Evolutionary conservation across 2,888 invertebrate species (phyloP).

Genomic region (Apomyelois bistriatella): DNA sequence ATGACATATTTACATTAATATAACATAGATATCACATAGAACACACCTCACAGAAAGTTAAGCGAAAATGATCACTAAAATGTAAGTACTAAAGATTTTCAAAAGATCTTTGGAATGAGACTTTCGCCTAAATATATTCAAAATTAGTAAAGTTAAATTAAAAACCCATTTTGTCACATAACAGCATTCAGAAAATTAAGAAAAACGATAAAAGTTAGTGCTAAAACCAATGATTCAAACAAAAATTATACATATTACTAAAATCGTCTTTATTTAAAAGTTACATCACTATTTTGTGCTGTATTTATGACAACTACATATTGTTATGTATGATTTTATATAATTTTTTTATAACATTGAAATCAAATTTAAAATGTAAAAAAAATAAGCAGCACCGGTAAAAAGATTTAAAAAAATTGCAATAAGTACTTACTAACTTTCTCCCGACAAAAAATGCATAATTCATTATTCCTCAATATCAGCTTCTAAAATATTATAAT

Average conservation of each 20-base stretch:
- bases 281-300: background rate
- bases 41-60: constrained; percentile 66
- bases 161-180: constrained; percentile 8
- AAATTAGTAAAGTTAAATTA: constrained; percentile 19
- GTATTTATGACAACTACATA: background rate
- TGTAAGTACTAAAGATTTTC: constrained; percentile 45
- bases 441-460: constrained; percentile 8
- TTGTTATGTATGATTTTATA: too few species aligned
- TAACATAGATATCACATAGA: constrained; percentile 74
- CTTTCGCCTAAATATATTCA: constrained; percentile 27
- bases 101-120: constrained; percentile 62
- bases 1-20: constrained; percentile 69
- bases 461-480: background rate
- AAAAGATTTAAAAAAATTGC: background rate
- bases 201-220: constrained; percentile 7
- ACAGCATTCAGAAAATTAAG: background rate
- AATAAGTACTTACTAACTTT: background rate
- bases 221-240: constrained; percentile 3
- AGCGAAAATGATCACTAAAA: constrained; percentile 46
- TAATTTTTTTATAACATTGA: too few species aligned
- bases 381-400: background rate
- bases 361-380: background rate
- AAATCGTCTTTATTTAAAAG: constrained; percentile 3
- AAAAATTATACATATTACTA: background rate
- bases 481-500: background rate